These are phyloP conservation scores for Elegia similella DNA, from an alignment of 2,888 invertebrate species.

Conservation along the genomic window DNA sequence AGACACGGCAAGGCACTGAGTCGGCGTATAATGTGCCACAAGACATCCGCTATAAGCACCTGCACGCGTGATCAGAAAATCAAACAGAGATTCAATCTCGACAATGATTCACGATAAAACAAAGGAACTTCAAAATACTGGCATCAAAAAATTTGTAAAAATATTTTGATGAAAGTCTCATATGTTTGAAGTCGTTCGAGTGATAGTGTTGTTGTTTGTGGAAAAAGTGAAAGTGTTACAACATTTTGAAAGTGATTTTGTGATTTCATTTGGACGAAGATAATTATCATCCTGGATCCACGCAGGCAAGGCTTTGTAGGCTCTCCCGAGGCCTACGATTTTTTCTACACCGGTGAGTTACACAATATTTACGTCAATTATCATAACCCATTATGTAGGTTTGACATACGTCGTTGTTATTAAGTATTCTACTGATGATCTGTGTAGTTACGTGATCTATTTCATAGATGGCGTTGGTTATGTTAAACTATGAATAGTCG, in stretches of 20 bases:
- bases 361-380: not conserved
- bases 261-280: constrained; percentile 25
- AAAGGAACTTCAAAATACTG: constrained; percentile 24
- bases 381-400: not conserved
- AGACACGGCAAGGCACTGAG: constrained; percentile 31
- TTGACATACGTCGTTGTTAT: constrained; percentile 3
- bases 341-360: constrained; percentile 41
- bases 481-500: no score
- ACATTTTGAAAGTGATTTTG: constrained; percentile 17
- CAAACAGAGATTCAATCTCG: constrained; percentile 57
- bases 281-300: constrained; percentile 55
- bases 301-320: constrained; percentile 53
- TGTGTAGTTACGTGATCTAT: constrained; percentile 30
- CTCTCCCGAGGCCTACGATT: constrained; percentile 36
- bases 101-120: constrained; percentile 35
- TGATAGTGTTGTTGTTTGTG: not conserved
- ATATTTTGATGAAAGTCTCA: constrained; percentile 20
- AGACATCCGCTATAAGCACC: constrained; percentile 37
- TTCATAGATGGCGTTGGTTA: constrained; percentile 47
- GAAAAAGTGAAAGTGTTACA: constrained; percentile 32
- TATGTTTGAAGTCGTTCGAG: not conserved
- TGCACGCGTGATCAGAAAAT: constrained; percentile 63
- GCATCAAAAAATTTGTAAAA: constrained; percentile 19
- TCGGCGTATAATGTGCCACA: not conserved
- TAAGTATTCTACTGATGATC: not conserved